phyloP scores from a whole-genome alignment of 2,797 vertebrate species.

The Halcyon smyrnensis region DNA sequence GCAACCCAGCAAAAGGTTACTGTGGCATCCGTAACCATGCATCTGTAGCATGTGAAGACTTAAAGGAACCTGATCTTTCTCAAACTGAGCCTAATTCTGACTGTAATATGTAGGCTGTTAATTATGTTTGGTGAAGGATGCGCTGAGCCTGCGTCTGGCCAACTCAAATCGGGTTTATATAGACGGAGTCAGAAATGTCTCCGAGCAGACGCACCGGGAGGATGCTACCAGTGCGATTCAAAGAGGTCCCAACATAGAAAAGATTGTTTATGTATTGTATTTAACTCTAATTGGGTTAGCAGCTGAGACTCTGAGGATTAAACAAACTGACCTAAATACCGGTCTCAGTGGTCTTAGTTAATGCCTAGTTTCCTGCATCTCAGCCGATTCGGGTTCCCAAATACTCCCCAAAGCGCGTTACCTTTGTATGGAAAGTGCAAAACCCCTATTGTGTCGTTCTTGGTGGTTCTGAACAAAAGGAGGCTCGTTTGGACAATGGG shows the following conservation, averaged over 20 bases:
- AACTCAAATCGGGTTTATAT: slow-evolving; percentile 1
- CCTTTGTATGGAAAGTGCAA: background rate
- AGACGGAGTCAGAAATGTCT: background rate
- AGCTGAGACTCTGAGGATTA: slow-evolving; percentile 46
- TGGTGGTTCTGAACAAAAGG: background rate
- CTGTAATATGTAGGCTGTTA: slow-evolving; percentile 45
- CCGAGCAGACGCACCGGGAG: background rate
- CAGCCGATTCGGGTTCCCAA: background rate
- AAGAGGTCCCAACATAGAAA: slow-evolving; percentile 16
- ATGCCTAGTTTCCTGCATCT: slow-evolving; percentile 8
- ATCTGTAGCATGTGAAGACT: slow-evolving; percentile 58
- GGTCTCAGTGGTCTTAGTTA: slow-evolving; percentile 20
- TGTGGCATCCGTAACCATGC: slow-evolving; percentile 33
- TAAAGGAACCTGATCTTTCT: slow-evolving; percentile 70
- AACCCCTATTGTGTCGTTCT: background rate
- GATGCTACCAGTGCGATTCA: background rate
- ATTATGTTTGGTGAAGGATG: slow-evolving; percentile 43
- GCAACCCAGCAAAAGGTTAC: slow-evolving; percentile 59
- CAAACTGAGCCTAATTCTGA: slow-evolving; percentile 29
- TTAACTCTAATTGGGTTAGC: slow-evolving; percentile 52
- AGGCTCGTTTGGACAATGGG: background rate
- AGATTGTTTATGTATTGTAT: slow-evolving; percentile 58
- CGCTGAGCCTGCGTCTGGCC: background rate
- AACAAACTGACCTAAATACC: slow-evolving; percentile 63
- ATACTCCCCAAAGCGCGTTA: background rate